Evolutionary conservation across 2,888 invertebrate species (phyloP).

Genomic region (Masnerella sp.): DNA sequence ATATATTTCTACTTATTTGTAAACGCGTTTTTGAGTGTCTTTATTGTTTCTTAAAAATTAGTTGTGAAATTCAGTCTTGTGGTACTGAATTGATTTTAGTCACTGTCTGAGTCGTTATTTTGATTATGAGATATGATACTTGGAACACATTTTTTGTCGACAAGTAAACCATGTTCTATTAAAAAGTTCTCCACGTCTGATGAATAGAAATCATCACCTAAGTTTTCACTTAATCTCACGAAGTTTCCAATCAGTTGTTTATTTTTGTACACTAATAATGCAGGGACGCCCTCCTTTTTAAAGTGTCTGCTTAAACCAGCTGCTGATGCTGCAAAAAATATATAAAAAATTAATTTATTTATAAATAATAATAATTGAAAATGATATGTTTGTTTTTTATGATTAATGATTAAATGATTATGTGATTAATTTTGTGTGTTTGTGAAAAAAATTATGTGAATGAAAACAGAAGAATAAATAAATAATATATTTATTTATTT

Average conservation of each 20-base stretch:
- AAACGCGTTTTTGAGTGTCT: no score
- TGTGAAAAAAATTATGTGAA: no score
- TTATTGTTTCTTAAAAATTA: conserved; percentile 6
- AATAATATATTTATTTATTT: no score
- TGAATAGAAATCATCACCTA: conserved; percentile 93
- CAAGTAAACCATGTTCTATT: conserved; percentile 89
- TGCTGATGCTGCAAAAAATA: conserved; percentile 84
- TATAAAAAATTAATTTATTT: no score
- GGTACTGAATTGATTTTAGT: conserved; percentile 40
- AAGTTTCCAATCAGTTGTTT: conserved; percentile 96
- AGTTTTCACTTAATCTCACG: conserved; percentile 89
- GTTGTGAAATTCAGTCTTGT: conserved; percentile 54
- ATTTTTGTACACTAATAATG: conserved; percentile 92
- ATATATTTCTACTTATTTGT: no score
- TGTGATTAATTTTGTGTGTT: no score
- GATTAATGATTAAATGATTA: no score
- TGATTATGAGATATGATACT: conserved; percentile 68
- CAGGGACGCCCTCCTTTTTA: conserved; percentile 92
- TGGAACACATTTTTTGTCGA: conserved; percentile 83
- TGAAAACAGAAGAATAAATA: no score
- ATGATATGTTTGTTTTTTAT: background rate
- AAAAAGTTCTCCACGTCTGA: conserved; percentile 94
- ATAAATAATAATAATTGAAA: no score
- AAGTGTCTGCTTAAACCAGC: conserved; percentile 93
- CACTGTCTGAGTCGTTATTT: conserved; percentile 61